Conservation (phyloP, 2,888 invertebrate species). For the Pollenia amentaria region DNA sequence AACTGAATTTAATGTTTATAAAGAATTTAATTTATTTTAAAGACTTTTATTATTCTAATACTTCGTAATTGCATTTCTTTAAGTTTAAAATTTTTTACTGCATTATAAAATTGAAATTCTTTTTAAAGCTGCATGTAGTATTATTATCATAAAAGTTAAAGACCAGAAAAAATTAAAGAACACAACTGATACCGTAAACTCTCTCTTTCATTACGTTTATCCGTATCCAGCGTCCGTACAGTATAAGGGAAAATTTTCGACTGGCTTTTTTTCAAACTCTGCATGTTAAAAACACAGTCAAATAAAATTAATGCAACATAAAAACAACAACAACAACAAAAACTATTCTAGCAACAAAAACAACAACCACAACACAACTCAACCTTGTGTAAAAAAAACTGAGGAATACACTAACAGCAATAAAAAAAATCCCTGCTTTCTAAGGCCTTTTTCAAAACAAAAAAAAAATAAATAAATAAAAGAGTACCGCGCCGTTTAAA, state of each 20-base stretch:
- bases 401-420: neutral
- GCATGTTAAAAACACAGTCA: slow-evolving; percentile 71
- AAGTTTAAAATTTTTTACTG: neutral
- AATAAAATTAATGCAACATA: slow-evolving; percentile 70
- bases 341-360: slow-evolving; percentile 58
- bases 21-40: neutral
- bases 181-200: slow-evolving; percentile 71
- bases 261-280: slow-evolving; percentile 76
- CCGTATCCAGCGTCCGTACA: slow-evolving; percentile 82
- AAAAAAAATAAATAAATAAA: slow-evolving; percentile 38
- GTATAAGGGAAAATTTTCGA: slow-evolving; percentile 84
- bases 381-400: slow-evolving; percentile 7
- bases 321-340: slow-evolving; percentile 49
- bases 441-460: slow-evolving; percentile 49
- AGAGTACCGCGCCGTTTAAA: slow-evolving; percentile 54
- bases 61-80: slow-evolving; percentile 3
- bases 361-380: slow-evolving; percentile 41
- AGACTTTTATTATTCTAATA: neutral
- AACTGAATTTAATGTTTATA: neutral
- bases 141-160: slow-evolving; percentile 18
- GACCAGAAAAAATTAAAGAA: slow-evolving; percentile 55
- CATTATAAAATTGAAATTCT: slow-evolving; percentile 13
- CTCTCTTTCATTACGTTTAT: slow-evolving; percentile 63
- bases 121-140: slow-evolving; percentile 23
- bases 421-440: slow-evolving; percentile 71